phyloP scores from a whole-genome alignment of 2,888 invertebrate genomes.

The Clusia tigrina region DNA sequence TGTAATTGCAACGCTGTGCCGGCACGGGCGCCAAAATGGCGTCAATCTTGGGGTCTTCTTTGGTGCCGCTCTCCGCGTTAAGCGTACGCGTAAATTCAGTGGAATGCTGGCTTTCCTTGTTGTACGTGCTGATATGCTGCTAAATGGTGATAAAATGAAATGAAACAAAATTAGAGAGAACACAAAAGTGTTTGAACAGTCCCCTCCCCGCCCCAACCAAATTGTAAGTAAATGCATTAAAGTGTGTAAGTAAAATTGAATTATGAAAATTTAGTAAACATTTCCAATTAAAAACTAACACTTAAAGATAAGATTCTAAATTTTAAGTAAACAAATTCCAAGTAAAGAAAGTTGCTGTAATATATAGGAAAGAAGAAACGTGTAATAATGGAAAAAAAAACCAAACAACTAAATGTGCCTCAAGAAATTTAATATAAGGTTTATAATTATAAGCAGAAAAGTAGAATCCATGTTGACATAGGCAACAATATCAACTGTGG shows the following conservation, averaged over 20 bases:
- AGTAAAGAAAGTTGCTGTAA: background rate
- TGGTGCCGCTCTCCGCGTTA: background rate
- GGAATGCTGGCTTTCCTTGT: background rate
- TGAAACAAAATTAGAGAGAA: background rate
- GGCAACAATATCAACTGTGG: too few relatives aligned
- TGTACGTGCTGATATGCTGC: background rate
- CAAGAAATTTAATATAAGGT: conserved; percentile 42
- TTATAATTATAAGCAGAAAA: too few relatives aligned
- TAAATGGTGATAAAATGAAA: conserved; percentile 9
- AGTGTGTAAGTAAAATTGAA: background rate
- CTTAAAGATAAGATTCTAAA: background rate
- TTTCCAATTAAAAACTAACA: background rate
- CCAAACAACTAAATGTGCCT: conserved; percentile 52
- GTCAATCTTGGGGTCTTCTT: background rate
- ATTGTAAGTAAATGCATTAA: background rate
- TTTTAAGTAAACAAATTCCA: background rate
- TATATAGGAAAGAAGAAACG: background rate
- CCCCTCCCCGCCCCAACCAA: background rate
- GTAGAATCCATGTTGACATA: too few relatives aligned
- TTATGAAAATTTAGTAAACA: background rate
- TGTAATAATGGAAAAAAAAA: conserved; percentile 31
- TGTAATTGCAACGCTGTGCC: conserved; percentile 47
- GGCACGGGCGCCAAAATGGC: conserved; percentile 10
- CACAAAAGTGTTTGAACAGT: background rate
- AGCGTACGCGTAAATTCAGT: too few relatives aligned